A percentile compares a stretch with the other conserved stretches of the same genome.
These are phyloP conservation scores for Callipepla squamata DNA, from an alignment of 2,113 vertebrate species.

Conservation along the genomic window DNA sequence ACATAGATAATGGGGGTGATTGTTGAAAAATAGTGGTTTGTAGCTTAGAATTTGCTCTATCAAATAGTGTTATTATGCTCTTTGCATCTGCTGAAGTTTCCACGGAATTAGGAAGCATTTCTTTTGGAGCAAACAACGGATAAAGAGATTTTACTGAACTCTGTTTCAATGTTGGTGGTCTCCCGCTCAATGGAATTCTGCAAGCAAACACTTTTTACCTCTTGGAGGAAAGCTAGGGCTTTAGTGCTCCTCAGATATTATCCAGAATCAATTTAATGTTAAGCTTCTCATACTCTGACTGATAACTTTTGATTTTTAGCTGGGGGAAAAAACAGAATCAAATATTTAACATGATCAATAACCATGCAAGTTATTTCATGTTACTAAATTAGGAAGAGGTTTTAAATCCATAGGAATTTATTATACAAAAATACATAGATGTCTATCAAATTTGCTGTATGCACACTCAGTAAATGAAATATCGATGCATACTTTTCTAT, in stretches of 20 bases:
- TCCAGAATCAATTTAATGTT: constrained; percentile 34
- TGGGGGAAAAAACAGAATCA: background rate
- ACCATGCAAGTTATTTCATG: background rate
- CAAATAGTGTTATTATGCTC: too few relatives aligned
- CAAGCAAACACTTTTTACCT: background rate
- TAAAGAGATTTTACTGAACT: background rate
- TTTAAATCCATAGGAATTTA: background rate
- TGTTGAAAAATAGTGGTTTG: too few relatives aligned
- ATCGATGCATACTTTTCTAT: background rate
- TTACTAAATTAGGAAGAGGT: background rate
- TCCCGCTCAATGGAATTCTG: background rate
- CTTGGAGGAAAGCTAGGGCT: background rate
- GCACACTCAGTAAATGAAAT: background rate
- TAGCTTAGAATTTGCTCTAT: too few relatives aligned
- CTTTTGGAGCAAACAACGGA: background rate
- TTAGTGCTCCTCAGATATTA: background rate
- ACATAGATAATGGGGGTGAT: too few relatives aligned
- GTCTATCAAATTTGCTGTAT: background rate
- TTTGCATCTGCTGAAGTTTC: too few relatives aligned
- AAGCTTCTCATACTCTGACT: constrained; percentile 4
- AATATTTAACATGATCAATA: background rate
- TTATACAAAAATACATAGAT: background rate
- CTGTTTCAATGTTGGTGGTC: background rate
- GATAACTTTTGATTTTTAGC: background rate
- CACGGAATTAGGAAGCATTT: too few relatives aligned